phyloP scores from a whole-genome alignment of 2,888 invertebrate genomes.

The Lithophane ornitopus region DNA sequence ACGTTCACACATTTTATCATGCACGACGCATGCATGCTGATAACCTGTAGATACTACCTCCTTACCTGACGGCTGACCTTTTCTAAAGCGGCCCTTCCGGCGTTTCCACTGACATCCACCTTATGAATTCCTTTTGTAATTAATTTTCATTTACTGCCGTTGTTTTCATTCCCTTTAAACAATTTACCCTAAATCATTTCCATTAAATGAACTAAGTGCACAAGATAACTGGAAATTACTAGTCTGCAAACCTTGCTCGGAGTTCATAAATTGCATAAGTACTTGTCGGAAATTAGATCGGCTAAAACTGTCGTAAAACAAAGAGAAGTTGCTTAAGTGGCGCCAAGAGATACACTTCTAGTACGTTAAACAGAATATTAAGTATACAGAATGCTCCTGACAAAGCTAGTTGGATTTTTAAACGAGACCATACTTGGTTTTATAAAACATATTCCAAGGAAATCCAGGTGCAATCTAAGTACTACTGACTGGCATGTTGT shows the following conservation, averaged over 20 bases:
- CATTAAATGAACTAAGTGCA: conserved; percentile 20
- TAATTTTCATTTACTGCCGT: not conserved
- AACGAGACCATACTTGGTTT: not conserved
- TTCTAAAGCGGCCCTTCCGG: not conserved
- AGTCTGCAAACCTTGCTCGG: conserved; percentile 9
- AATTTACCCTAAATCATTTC: not conserved
- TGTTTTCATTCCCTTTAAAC: conserved; percentile 3
- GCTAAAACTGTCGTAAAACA: conserved; percentile 47
- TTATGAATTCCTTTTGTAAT: conserved; percentile 12
- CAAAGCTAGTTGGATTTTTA: not conserved
- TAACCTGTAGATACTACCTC: not conserved
- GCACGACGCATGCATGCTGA: not conserved
- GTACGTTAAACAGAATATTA: conserved; percentile 10
- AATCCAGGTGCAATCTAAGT: not conserved
- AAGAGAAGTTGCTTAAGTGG: conserved; percentile 45
- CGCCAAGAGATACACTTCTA: conserved; percentile 19
- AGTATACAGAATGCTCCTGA: not conserved
- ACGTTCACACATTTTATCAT: not conserved
- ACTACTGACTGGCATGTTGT: not conserved
- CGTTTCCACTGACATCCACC: not conserved
- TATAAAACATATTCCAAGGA: no score
- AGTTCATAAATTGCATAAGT: conserved; percentile 40
- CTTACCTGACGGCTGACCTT: not conserved
- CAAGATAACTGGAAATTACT: conserved; percentile 29
- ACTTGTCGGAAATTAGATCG: conserved; percentile 53